Conservation (phyloP, 2,888 invertebrate species). For the Netelia melanura region DNA sequence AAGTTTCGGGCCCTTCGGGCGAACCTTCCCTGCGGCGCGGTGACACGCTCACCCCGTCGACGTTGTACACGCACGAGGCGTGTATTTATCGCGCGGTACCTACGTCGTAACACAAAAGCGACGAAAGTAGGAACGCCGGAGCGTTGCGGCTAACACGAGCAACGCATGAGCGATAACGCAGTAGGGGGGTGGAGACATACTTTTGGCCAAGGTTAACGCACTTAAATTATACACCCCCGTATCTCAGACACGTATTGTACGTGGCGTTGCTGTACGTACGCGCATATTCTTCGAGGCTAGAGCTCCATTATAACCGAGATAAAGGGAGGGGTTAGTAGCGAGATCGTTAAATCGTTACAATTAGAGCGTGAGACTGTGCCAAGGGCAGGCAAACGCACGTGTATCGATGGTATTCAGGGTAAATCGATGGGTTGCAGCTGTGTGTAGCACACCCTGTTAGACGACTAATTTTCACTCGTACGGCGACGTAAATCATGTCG, state of each 20-base stretch:
- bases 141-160: conserved; percentile 4
- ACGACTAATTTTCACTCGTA: conserved; percentile 74
- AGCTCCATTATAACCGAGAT: conserved; percentile 40
- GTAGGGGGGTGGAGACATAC: conserved; percentile 53
- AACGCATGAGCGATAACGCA: conserved; percentile 21
- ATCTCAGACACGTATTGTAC: conserved; percentile 32
- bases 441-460: conserved; percentile 67
- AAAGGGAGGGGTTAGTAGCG: conserved; percentile 17
- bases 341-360: conserved; percentile 78
- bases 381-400: conserved; percentile 58
- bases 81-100: conserved; percentile 37
- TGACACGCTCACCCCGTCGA: conserved; percentile 63
- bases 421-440: conserved; percentile 72
- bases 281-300: conserved; percentile 17
- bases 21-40: conserved; percentile 59
- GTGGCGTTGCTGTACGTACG: conserved; percentile 1
- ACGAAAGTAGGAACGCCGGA: conserved; percentile 16
- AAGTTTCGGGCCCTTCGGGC: conserved; percentile 30
- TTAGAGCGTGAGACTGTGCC: conserved; percentile 71
- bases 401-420: conserved; percentile 35
- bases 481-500: background rate
- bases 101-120: conserved; percentile 54
- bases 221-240: conserved; percentile 66
- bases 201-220: conserved; percentile 58
- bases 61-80: conserved; percentile 25